phyloP scores from a whole-genome alignment of 2,888 invertebrate species.

The Erebia aethiops region DNA sequence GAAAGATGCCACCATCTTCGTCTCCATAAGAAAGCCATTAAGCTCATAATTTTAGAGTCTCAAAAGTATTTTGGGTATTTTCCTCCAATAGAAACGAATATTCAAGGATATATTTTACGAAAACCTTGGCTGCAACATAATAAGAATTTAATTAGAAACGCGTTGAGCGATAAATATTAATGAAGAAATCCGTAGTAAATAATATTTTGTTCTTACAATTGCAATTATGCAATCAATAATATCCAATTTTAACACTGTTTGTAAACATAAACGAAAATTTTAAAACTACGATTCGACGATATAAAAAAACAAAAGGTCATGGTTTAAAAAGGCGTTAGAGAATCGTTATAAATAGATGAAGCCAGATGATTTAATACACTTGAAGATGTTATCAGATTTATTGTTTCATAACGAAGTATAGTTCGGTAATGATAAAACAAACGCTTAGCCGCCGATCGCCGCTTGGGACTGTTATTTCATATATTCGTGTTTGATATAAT shows the following conservation, averaged over 20 bases:
- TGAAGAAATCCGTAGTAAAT: not conserved
- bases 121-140: not conserved
- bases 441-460: slow-evolving; percentile 41
- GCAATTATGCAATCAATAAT: not conserved
- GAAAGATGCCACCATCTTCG: too few relatives aligned
- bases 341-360: slow-evolving; percentile 39
- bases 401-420: slow-evolving; percentile 69
- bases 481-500: slow-evolving; percentile 18
- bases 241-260: slow-evolving; percentile 1
- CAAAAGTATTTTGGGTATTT: too few relatives aligned
- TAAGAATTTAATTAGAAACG: not conserved
- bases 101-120: not conserved
- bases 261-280: not conserved
- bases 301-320: slow-evolving; percentile 1
- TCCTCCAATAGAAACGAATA: not conserved
- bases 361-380: slow-evolving; percentile 62
- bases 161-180: not conserved
- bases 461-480: slow-evolving; percentile 38
- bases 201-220: not conserved
- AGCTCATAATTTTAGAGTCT: too few relatives aligned
- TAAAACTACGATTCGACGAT: not conserved
- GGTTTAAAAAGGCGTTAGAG: slow-evolving; percentile 35
- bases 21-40: too few relatives aligned
- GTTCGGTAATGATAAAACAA: slow-evolving; percentile 63
- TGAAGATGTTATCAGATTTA: slow-evolving; percentile 68